A percentile compares a stretch with the other conserved stretches of the same genome.
These are phyloP conservation scores for Umimayanthus kanabou DNA, from an alignment of 92 coral and sea anemone genomes.

Conservation along the genomic window DNA sequence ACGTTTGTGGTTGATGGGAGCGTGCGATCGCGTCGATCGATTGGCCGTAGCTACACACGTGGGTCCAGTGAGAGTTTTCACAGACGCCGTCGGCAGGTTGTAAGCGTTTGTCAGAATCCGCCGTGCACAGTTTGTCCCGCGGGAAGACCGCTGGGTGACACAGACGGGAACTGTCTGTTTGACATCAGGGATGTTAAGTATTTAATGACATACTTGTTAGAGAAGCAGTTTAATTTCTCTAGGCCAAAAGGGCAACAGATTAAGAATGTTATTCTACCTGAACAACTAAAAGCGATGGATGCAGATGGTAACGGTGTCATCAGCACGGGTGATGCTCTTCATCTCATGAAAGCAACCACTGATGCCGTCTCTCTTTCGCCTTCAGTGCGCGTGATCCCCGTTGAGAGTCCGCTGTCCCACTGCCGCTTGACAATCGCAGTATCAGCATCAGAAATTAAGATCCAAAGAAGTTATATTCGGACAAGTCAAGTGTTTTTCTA, in stretches of 20 bases:
- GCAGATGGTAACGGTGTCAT: slow-evolving; percentile 58
- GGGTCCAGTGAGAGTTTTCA: neutral
- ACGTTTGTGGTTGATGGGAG: slow-evolving; percentile 10
- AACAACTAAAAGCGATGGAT: slow-evolving; percentile 55
- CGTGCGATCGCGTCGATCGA: slow-evolving; percentile 43
- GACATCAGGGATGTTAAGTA: slow-evolving; percentile 59
- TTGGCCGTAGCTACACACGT: neutral
- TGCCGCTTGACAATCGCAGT: slow-evolving; percentile 57
- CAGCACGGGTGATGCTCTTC: slow-evolving; percentile 49
- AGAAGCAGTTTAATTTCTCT: slow-evolving; percentile 59
- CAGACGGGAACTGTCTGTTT: slow-evolving; percentile 64
- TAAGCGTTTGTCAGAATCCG: slow-evolving; percentile 41
- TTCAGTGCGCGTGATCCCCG: slow-evolving; percentile 44
- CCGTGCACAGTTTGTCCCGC: slow-evolving; percentile 52
- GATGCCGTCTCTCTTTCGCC: slow-evolving; percentile 45
- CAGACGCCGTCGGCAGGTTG: slow-evolving; percentile 43
- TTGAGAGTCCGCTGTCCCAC: slow-evolving; percentile 53
- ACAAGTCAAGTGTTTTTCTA: slow-evolving; percentile 40
- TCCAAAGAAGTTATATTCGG: slow-evolving; percentile 9
- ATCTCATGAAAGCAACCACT: slow-evolving; percentile 43
- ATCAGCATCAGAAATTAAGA: slow-evolving; percentile 36
- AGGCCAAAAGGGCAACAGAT: slow-evolving; percentile 54
- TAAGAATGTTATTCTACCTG: slow-evolving; percentile 38
- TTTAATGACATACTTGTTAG: slow-evolving; percentile 51
- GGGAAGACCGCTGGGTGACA: slow-evolving; percentile 51